Base-by-base conservation (phyloP, 1,140 invertebrate species). In the Leguminivora glycinivorella region DNA sequence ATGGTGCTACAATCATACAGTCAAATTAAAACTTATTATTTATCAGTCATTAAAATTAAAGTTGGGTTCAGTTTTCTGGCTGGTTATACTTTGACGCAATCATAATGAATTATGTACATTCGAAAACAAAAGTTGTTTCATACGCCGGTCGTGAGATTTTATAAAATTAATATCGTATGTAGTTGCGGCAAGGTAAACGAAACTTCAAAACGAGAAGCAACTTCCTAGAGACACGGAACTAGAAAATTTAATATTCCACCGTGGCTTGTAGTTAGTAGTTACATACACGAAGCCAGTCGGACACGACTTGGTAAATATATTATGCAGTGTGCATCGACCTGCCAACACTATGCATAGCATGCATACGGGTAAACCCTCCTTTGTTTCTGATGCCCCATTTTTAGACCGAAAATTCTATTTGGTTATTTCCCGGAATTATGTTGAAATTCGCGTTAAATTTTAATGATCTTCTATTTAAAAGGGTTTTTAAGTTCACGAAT, bases 181-280 rank as follows among this genome's bases (percentile, higher is more conserved):
- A 70, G 72, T 71, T 70, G 72, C 72, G 77, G 76, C 73, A 77
- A 85, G 85, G 82, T 85, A 87, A 81, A 85, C 80, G 73, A 72
- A 83, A 87, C 80, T 89, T 87, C 73, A 74, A 77, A 80, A 83
- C 81, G 82, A 70, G 77, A 82, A 70, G 47, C 60, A 86, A 89
- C 79, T 89, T 85, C 79, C 79, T 78, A 75, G 81, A 81, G 84
- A 87, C 84, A 83, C 78, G 82, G 72, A 83, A 82, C 68, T 84
- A 80, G 81, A 80, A 84, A 88, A 87, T 87, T 87, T 89, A 84
- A 89, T 88, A 88, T 84, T 81, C 75, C 73, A 52, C 19, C 76
- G 77, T 74, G 72, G 76, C 75, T 76, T 76, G 72, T 80, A 78
- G 72, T 70, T 73, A 72, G 70, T 80, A 79, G 67, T 63, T 63